Base-by-base conservation (phyloP, 2,113 vertebrate species). In the human (Homo sapiens) region DNA sequence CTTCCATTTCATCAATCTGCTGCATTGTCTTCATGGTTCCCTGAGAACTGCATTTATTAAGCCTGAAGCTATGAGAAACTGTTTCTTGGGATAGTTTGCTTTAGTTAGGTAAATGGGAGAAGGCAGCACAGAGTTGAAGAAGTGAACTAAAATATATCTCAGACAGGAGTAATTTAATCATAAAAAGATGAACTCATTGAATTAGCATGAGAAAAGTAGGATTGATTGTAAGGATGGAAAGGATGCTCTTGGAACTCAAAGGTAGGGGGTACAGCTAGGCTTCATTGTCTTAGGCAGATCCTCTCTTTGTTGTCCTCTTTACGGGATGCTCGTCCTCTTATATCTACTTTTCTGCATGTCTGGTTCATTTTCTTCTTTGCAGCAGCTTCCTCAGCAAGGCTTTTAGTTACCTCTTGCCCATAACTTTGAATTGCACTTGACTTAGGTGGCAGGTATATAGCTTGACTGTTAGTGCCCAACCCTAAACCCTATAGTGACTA, bases 11-110 rank as follows among this genome's bases (percentile, higher is more conserved):
- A 32, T 30, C 81, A 30, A n/a, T 57, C 10, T 86, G 11, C 27
- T 20, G 45, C 3, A 35, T n/a, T 90, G 23, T 87, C 35, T 79
- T 5, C 76, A 82, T 57, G 50, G 8, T 80, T 14, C 23, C 2
- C 13, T 91, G 93, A 87, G 32, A 84, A 80, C 16, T 84, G 10
- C 43, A 40, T 89, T 94, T 89, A 81, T 94, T 45, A 64, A 81
- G 30, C n/a, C 32, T 75, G 23, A 83, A 92, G n/a, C 16, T n/a
- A 66, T 59, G n/a, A 38, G 55, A 43, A 82, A n/a, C 48, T 90
- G 35, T 27, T 43, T 38, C 57, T 5, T 13, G 40, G 48, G 43
- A 76, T 35, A 52, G 1, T 88, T 90, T 18, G 8, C 14, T 73
- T 93, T 90, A 84, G 40, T 91, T 85, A 40, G 17, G 25, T 72